These are phyloP conservation scores for Gymnarchus niloticus DNA, from an alignment of 2,113 vertebrate species.

Conservation along the genomic window DNA sequence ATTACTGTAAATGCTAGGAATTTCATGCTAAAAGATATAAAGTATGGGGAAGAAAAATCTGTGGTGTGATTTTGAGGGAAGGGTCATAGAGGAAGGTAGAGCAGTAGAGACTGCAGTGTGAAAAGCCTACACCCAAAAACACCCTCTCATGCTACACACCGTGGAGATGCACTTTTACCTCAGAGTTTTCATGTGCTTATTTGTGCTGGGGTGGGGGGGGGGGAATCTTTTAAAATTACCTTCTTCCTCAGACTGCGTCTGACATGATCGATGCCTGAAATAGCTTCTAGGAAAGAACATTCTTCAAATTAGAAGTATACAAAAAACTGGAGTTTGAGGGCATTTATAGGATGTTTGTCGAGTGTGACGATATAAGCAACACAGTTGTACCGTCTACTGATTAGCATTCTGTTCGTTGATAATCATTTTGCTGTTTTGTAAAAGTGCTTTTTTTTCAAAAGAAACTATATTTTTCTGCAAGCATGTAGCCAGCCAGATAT, in stretches of 20 bases:
- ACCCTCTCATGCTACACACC: not conserved
- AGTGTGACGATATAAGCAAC: not conserved
- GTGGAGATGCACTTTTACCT: not conserved
- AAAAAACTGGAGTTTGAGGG: not conserved
- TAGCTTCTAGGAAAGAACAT: not conserved
- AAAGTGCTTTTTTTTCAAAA: not conserved
- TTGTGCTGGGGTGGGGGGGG: not conserved
- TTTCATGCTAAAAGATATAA: not conserved
- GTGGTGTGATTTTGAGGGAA: not conserved
- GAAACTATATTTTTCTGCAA: slow-evolving; percentile 5
- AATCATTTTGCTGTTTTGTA: not conserved
- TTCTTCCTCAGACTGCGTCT: not conserved
- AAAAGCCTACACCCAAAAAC: not conserved
- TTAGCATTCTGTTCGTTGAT: not conserved
- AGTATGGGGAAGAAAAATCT: not conserved
- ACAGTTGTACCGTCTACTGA: not conserved
- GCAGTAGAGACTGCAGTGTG: not conserved
- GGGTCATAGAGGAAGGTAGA: not conserved
- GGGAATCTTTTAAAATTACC: not conserved
- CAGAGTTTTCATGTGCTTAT: not conserved
- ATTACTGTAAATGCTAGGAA: not conserved
- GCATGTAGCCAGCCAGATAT: not conserved
- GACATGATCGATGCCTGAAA: not conserved
- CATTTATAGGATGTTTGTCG: not conserved
- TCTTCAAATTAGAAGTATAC: not conserved